Percentiles rank a stretch among this genome's conserved stretches.
Conservation (phyloP, 1,140 invertebrate genomes). For the Micrasema minimum region DNA sequence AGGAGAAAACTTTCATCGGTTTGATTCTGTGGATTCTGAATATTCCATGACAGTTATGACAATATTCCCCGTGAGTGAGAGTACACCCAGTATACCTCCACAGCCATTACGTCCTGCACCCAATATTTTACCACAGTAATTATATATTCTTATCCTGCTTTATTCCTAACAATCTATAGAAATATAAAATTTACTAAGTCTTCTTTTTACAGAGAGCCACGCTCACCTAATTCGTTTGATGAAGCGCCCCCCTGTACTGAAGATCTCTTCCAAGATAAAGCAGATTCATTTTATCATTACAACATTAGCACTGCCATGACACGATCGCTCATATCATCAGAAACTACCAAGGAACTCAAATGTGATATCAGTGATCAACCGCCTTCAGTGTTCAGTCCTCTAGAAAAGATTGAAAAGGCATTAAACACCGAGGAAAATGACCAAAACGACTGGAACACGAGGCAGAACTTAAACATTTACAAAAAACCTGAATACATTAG, state of each 20-base stretch:
- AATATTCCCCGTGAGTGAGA: constrained; percentile 46
- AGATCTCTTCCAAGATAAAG: constrained; percentile 36
- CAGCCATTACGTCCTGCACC: constrained; percentile 69
- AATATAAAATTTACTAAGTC: not conserved
- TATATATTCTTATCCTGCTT: no score
- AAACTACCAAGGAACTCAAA: constrained; percentile 34
- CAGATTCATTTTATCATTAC: constrained; percentile 49
- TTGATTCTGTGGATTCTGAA: constrained; percentile 45
- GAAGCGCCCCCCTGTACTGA: constrained; percentile 23
- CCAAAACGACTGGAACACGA: constrained; percentile 49
- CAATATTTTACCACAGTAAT: constrained; percentile 57
- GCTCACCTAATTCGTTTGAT: constrained; percentile 37
- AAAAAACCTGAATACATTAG: constrained; percentile 51
- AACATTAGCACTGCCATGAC: constrained; percentile 48
- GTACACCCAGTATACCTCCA: constrained; percentile 60
- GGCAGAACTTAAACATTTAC: constrained; percentile 49
- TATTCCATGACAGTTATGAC: constrained; percentile 51
- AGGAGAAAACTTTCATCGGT: constrained; percentile 47
- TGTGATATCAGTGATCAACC: constrained; percentile 24
- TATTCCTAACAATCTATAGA: no score
- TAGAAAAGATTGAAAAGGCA: constrained; percentile 41
- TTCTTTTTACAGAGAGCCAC: constrained; percentile 38
- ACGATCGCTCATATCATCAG: constrained; percentile 38
- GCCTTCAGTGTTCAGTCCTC: constrained; percentile 13
- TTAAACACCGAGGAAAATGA: constrained; percentile 38